Percentiles rank a stretch among this genome's conserved stretches.
Conservation (phyloP, 2,888 invertebrate genomes). For the Scaptomyza cyrtandrae region DNA sequence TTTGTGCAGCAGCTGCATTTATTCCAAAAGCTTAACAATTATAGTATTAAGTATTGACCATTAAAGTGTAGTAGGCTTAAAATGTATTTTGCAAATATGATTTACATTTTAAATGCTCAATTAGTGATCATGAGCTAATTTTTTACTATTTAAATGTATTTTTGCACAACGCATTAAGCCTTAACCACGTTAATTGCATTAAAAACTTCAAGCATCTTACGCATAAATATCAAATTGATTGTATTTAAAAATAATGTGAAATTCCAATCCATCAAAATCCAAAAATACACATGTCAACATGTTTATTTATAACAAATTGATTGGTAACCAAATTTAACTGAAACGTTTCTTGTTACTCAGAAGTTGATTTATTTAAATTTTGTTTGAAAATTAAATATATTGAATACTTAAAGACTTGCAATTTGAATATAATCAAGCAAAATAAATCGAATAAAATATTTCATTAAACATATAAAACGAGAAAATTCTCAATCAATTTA, state of each 20-base stretch:
- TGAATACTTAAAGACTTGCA: background rate
- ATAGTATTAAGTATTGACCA: too few species aligned
- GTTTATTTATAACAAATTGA: background rate
- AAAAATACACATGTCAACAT: background rate
- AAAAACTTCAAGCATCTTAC: too few species aligned
- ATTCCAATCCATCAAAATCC: background rate
- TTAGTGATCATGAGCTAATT: too few species aligned
- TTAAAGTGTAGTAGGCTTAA: too few species aligned
- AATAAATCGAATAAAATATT: background rate
- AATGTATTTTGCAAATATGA: too few species aligned
- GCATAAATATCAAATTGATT: too few species aligned
- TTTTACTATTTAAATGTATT: too few species aligned
- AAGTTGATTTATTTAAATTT: background rate
- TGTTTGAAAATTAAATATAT: background rate
- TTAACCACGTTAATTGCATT: too few species aligned
- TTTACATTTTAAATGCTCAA: too few species aligned
- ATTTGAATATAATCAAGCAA: background rate
- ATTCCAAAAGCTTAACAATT: background rate
- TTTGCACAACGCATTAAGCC: background rate
- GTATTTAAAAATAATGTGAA: background rate
- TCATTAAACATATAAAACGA: too few species aligned
- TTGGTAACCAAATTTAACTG: background rate
- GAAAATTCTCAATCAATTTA: background rate
- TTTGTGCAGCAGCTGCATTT: conserved; percentile 1
- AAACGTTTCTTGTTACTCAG: background rate